Conservation (phyloP, 2,888 invertebrate species). For the Rhabditoides inermis region DNA sequence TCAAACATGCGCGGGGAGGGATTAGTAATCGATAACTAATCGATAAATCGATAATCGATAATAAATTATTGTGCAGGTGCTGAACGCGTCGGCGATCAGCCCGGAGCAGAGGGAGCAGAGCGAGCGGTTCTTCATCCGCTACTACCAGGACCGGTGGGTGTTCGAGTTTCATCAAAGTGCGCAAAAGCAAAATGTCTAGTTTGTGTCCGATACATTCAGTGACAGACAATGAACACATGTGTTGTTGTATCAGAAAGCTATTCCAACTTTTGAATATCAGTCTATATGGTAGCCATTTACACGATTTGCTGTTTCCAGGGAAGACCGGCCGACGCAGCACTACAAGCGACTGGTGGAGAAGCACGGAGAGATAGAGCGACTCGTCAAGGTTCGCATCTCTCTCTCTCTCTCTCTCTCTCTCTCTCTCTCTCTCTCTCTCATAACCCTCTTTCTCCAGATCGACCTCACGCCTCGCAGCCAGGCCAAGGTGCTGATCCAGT, state of each 20-base stretch:
- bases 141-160: too few species aligned
- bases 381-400: conserved; percentile 16
- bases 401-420: background rate
- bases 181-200: too few species aligned
- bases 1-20: too few species aligned
- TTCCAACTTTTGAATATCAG: too few species aligned
- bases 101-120: conserved; percentile 53
- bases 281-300: too few species aligned
- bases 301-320: too few species aligned
- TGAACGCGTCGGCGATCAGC: conserved; percentile 53
- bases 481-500: conserved; percentile 21
- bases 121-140: conserved; percentile 54
- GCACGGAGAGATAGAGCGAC: conserved; percentile 33
- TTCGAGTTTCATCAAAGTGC: too few species aligned
- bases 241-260: too few species aligned
- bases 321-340: conserved; percentile 25
- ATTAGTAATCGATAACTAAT: too few species aligned
- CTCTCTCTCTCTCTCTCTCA: background rate
- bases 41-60: too few species aligned
- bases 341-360: conserved; percentile 29
- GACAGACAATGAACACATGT: too few species aligned
- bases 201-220: too few species aligned
- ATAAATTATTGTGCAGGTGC: conserved; percentile 49
- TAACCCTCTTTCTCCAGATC: conserved; percentile 26
- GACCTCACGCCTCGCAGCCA: conserved; percentile 45